Conservation (phyloP, 2,797 vertebrate genomes). For the Chelonia mydas region DNA sequence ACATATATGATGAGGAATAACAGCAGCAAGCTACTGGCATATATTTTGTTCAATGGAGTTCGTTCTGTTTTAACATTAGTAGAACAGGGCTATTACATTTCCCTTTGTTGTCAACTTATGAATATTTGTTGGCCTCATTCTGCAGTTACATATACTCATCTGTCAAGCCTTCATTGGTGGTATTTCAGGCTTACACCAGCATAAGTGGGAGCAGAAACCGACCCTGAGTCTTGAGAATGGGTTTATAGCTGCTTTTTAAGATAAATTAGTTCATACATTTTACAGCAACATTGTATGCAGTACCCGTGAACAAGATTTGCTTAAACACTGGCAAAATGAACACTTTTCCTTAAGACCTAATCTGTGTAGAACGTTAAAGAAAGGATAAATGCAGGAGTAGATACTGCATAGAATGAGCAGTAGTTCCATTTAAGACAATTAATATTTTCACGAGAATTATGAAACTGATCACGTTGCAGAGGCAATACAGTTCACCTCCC, state of each 20-base stretch:
- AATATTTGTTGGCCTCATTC: not conserved
- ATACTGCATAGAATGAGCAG: not conserved
- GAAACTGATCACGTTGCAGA: not conserved
- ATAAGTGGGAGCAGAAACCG: rapidly evolving
- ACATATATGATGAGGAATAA: not conserved
- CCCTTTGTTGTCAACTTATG: not conserved
- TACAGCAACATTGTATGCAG: not conserved
- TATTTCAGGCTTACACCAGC: too few species aligned
- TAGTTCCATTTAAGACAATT: not conserved
- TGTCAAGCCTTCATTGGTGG: not conserved
- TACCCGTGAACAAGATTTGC: not conserved
- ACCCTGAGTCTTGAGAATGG: not conserved
- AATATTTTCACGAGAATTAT: not conserved
- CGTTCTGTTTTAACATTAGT: not conserved
- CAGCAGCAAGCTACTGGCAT: not conserved
- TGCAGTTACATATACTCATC: not conserved
- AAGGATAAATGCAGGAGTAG: not conserved
- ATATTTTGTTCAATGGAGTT: not conserved
- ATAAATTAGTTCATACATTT: not conserved
- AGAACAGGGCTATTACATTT: not conserved
- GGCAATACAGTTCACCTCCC: not conserved
- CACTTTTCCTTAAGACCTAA: not conserved
- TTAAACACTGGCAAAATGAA: not conserved
- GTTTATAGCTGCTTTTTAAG: not conserved
- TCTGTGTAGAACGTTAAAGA: not conserved